Evolutionary conservation across 2,888 invertebrate species (phyloP), one percentile per base, ranked within the genome.

Genomic region (Hirtodrosophila cameraria): DNA sequence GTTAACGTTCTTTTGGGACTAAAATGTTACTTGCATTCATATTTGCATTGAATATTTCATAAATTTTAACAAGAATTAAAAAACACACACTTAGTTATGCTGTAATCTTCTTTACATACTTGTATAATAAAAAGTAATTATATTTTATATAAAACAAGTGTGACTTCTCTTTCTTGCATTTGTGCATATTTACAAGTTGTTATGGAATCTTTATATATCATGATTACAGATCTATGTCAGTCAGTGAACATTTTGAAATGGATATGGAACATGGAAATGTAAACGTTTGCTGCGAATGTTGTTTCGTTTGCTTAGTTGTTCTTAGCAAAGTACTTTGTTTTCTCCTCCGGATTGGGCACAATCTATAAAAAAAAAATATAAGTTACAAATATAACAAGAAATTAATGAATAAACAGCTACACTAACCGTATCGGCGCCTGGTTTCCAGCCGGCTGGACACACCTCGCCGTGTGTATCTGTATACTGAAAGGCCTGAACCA

Each of bases 401-500:
- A 27, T 16, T 13, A 9, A 9, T 11, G 8, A 23, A 5, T 9
- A 1, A 9, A 9, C 18, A 6, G 0, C n/a, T n/a, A 11, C 4
- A 90, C 92, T 92, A 91, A 97, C 97, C 49, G 97, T 97, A 90
- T 96, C 96, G 91, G 95, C 94, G 25, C 98, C 98, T 41, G 97
- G 98, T 91, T 96, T 97, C 98, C 98, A 98, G 28, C 96, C 97
- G 77, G 97, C 97, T 15, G 98, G 98, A 89, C 98, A 98, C 0
- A 98, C 98, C 92, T 98, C 98, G 11, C 97, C 98, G 87, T 97
- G 96, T 20, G 94, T 93, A 89, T 97, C 97, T 0, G 97, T 97
- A 86, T 96, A 98, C 90, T 98, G 97, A 92, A 98, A 98, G 53
- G 98, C 98, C 92, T 98, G 98, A 0, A 98, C 97, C 49, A 98